Percentiles rank a stretch among this genome's conserved stretches.
Conservation (phyloP, 1,140 invertebrate genomes). For the Leptinotarsa lineolata region DNA sequence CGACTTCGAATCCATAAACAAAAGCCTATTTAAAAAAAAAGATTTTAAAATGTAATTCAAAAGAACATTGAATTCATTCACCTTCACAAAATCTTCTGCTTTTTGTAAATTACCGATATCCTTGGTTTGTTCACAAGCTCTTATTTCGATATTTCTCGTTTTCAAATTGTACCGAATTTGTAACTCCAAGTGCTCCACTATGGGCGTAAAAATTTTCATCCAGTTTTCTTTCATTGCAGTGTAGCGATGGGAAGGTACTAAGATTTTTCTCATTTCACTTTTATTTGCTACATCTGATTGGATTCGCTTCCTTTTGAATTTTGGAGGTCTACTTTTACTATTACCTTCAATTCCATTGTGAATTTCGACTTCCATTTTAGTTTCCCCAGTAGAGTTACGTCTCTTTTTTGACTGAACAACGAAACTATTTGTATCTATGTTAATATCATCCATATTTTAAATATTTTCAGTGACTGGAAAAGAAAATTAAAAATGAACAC, state of each 20-base stretch:
- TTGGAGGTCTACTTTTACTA: slow-evolving; percentile 55
- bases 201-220: slow-evolving; percentile 95
- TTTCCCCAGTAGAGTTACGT: slow-evolving; percentile 57
- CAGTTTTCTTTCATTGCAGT: slow-evolving; percentile 95
- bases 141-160: slow-evolving; percentile 87
- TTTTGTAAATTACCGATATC: slow-evolving; percentile 94
- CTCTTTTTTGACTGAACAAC: slow-evolving; percentile 62
- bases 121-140: slow-evolving; percentile 73
- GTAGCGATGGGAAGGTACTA: slow-evolving; percentile 75
- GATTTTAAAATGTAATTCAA: background rate
- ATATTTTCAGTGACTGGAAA: background rate
- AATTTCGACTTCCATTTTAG: slow-evolving; percentile 67
- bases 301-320: slow-evolving; percentile 61
- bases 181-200: slow-evolving; percentile 93
- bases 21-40: slow-evolving; percentile 71
- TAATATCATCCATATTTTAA: slow-evolving; percentile 48
- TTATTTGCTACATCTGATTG: slow-evolving; percentile 62
- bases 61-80: slow-evolving; percentile 41
- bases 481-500: no score
- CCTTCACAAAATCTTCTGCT: slow-evolving; percentile 95
- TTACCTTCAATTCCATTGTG: slow-evolving; percentile 68
- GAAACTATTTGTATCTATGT: slow-evolving; percentile 64
- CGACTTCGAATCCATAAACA: slow-evolving; percentile 94
- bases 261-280: slow-evolving; percentile 65
- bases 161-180: slow-evolving; percentile 96